Conservation (phyloP, 2,797 vertebrate genomes). For the Pelochelys cantorii region DNA sequence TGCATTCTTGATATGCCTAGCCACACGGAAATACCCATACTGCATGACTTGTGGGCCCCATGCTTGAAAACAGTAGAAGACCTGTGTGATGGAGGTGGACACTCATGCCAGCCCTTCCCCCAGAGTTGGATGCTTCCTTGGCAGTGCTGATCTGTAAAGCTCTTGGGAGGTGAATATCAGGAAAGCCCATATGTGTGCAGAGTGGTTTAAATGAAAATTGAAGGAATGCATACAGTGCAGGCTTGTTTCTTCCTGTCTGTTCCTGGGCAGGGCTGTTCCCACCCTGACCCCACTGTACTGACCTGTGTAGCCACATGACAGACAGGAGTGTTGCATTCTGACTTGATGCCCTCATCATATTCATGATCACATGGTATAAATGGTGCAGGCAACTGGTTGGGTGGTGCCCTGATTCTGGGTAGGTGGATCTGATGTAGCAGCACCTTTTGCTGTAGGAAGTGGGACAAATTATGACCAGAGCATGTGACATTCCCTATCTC, state of each 20-base stretch:
- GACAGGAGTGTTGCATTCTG: fast-evolving
- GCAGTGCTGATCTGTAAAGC: not conserved
- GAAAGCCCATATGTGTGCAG: not conserved
- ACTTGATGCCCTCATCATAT: conserved; percentile 34
- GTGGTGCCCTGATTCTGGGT: conserved; percentile 10
- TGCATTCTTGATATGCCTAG: not conserved
- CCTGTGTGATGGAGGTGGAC: fast-evolving
- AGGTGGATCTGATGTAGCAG: not conserved
- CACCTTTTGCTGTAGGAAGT: not conserved
- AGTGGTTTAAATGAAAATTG: not conserved
- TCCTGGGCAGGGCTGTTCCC: not conserved
- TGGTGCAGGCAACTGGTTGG: conserved; percentile 56
- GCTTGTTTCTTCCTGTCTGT: fast-evolving
- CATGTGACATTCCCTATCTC: not conserved
- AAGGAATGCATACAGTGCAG: not conserved
- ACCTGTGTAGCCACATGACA: fast-evolving
- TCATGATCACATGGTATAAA: conserved; percentile 27
- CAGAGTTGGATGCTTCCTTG: not conserved
- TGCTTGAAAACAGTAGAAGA: fast-evolving
- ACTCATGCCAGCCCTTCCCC: not conserved
- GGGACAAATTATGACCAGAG: not conserved
- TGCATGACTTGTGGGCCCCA: too few species aligned
- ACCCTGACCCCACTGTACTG: fast-evolving
- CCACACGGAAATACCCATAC: not conserved
- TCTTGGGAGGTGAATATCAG: not conserved